A percentile compares a stretch with the other conserved stretches of the same genome.
These are phyloP conservation scores for Hiodon tergisus DNA, from an alignment of 2,113 vertebrate genomes.

Conservation along the genomic window DNA sequence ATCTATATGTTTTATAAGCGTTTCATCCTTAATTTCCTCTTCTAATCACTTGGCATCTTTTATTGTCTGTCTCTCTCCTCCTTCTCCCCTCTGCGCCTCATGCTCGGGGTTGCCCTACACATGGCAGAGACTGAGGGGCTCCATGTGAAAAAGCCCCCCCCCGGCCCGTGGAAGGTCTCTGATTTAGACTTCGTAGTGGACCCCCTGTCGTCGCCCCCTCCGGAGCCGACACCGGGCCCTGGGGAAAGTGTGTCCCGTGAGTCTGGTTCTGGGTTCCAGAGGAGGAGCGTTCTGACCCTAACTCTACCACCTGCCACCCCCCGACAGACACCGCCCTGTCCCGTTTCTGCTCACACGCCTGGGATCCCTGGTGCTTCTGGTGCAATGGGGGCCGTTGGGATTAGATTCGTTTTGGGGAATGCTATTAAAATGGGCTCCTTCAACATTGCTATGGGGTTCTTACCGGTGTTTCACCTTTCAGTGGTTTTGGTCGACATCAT, in stretches of 20 bases:
- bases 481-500: too few relatives aligned
- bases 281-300: too few relatives aligned
- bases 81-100: slow-evolving; percentile 27
- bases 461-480: too few relatives aligned
- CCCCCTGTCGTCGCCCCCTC: slow-evolving; percentile 61
- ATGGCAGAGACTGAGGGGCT: slow-evolving; percentile 61
- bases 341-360: too few relatives aligned
- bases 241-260: slow-evolving; percentile 67
- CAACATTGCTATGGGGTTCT: too few relatives aligned
- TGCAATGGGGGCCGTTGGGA: too few relatives aligned
- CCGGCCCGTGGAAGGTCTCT: slow-evolving; percentile 80
- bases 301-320: too few relatives aligned
- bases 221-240: slow-evolving; percentile 56
- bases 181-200: slow-evolving; percentile 86
- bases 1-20: too few relatives aligned
- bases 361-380: too few relatives aligned
- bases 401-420: too few relatives aligned
- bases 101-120: slow-evolving; percentile 42
- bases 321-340: too few relatives aligned
- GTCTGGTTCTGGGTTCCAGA: slow-evolving; percentile 33
- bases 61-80: slow-evolving; percentile 31
- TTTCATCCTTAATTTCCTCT: slow-evolving; percentile 26
- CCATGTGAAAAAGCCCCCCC: slow-evolving; percentile 68
- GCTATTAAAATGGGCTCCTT: too few relatives aligned
- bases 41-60: slow-evolving; percentile 47